phyloP scores from a whole-genome alignment of 2,888 invertebrate species.

The Thymelicus lineola region DNA sequence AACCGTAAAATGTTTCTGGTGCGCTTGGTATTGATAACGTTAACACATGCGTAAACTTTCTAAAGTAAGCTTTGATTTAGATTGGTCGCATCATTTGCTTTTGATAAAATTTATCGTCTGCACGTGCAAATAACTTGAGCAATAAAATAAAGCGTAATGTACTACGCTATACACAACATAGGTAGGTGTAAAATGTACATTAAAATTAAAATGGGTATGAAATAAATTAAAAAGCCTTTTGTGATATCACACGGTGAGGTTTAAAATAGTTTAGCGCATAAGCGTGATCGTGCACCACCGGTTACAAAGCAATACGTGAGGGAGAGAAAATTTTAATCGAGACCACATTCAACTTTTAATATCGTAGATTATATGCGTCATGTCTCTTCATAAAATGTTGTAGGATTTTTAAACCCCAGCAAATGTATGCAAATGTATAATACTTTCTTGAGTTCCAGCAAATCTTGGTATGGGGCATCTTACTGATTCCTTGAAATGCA shows the following conservation, averaged over 20 bases:
- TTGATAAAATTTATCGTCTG: no score
- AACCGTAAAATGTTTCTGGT: no score
- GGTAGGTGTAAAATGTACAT: not conserved
- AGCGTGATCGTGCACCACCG: conserved; percentile 11
- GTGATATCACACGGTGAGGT: conserved; percentile 10
- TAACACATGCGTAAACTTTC: no score
- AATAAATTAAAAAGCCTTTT: not conserved
- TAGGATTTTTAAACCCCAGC: not conserved
- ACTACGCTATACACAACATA: no score
- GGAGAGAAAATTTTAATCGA: conserved; percentile 20
- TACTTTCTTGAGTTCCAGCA: no score
- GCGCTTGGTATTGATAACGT: no score
- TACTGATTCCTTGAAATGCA: no score
- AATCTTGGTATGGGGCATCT: no score
- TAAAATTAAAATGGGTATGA: not conserved
- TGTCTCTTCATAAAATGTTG: conserved; percentile 1
- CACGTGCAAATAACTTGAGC: no score
- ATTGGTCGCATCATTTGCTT: no score
- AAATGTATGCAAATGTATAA: not conserved
- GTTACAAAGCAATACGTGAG: conserved; percentile 8
- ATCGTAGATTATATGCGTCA: not conserved
- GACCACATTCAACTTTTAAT: conserved; percentile 4
- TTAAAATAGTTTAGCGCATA: conserved; percentile 18
- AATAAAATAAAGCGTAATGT: no score
- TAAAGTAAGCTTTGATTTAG: no score